A percentile compares a stretch with the other conserved stretches of the same genome.
These are phyloP conservation scores for Ctena decussata DNA, from an alignment of 2,888 invertebrate genomes.

Conservation along the genomic window DNA sequence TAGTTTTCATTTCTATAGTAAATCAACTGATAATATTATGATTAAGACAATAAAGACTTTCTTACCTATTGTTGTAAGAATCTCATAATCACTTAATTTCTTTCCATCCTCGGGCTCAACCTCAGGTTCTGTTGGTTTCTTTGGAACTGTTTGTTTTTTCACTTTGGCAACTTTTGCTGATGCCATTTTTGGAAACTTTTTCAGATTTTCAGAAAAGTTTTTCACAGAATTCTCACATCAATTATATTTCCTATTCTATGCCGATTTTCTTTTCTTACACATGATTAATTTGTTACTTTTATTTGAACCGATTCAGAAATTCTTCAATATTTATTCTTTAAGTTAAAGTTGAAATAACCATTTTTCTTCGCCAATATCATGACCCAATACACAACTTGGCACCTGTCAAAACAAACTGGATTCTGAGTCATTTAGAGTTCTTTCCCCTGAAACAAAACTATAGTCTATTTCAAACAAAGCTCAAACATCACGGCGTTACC, in stretches of 20 bases:
- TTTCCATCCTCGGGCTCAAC: constrained; percentile 52
- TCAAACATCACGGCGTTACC: no score
- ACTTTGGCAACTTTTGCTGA: constrained; percentile 76
- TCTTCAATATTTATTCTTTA: no score
- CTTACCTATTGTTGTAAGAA: constrained; percentile 71
- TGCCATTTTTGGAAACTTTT: constrained; percentile 63
- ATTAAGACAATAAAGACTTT: not conserved
- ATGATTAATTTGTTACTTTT: not conserved
- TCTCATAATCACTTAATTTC: constrained; percentile 69
- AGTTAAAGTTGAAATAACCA: no score
- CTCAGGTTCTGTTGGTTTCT: constrained; percentile 43
- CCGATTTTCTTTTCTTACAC: not conserved
- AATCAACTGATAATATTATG: no score
- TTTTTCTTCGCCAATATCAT: no score
- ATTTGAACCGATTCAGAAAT: not conserved
- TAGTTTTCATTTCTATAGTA: no score
- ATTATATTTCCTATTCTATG: no score
- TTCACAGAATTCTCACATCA: no score
- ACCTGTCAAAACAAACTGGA: not conserved
- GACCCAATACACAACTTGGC: not conserved
- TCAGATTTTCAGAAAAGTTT: not conserved
- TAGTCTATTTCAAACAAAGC: not conserved
- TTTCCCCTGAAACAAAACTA: not conserved
- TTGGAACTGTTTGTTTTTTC: constrained; percentile 61
- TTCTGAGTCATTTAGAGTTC: not conserved